Base-by-base conservation (phyloP, 2,113 vertebrate genomes). In the Narcine bancroftii region DNA sequence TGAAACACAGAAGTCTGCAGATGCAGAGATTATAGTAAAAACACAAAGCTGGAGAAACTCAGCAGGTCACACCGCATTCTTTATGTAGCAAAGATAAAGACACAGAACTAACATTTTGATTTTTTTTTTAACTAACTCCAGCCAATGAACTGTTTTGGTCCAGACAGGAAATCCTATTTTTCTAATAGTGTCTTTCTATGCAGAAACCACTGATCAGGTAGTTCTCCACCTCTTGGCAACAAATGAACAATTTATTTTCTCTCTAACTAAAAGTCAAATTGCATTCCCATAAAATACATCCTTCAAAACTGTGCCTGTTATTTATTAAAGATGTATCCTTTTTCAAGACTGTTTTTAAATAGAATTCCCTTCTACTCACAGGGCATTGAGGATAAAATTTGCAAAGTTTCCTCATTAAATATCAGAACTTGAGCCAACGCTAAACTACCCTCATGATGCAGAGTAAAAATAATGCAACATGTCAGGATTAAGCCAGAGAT, bases 261-360 rank as follows among this genome's bases (percentile, higher is more conserved):
- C 29, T n/a, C 19, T 36, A 63, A 87, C 53, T 75, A 87, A 36
- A 36, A 87, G 60, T 87, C 53, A 87, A 21, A n/a, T 63, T 87
- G 53, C 53, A 60, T 60, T 87, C 53, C 56, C 53, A 60, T 11
- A 85, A 87, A 87, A 63, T 36, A 60, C 53, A 60, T n/a, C 60
- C 36, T 60, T 63, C 81, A 87, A 87, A 63, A 56, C 6, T 33
- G 60, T 36, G 17, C 53, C 81, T 87, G 81, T n/a, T 87, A 56
- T 60, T 87, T n/a, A 87, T 87, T 87, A 87, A 87, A 83, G 50
- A 33, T 19, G 9, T 87, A n/a, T 87, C 81, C 56, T 87, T 17
- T 53, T 87, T 87, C 81, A 87, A 60, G 53, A 60, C 81, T 60
- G 81, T n/a, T n/a, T 87, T 60, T 2, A 53, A 60, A 60, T 87